These are phyloP conservation scores for Drosophila kanapiae DNA, from an alignment of 1,140 invertebrate genomes.

Conservation along the genomic window DNA sequence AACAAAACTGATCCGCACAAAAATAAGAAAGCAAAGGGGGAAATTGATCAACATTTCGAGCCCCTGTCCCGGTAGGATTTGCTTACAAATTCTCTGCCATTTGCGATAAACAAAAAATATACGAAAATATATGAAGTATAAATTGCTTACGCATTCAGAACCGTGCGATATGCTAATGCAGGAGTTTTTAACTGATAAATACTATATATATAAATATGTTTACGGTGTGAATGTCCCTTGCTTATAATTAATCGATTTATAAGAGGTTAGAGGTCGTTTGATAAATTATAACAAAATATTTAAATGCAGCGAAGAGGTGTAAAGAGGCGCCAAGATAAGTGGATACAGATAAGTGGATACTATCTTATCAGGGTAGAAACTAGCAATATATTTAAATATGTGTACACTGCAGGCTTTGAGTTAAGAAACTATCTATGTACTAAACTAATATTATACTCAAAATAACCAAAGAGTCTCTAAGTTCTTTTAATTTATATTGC, in stretches of 20 bases:
- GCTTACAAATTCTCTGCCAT: slow-evolving; percentile 57
- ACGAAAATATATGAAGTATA: slow-evolving; percentile 12
- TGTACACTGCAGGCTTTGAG: no score
- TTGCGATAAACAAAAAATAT: slow-evolving; percentile 62
- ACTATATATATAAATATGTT: not conserved
- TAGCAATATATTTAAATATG: not conserved
- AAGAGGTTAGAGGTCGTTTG: slow-evolving; percentile 45
- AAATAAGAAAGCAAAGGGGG: slow-evolving; percentile 10
- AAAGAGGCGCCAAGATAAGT: slow-evolving; percentile 7
- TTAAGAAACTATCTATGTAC: no score
- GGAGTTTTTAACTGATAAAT: slow-evolving; percentile 31
- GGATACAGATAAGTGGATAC: not conserved
- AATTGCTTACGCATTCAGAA: slow-evolving; percentile 43
- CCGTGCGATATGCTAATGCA: slow-evolving; percentile 65
- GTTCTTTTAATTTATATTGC: no score
- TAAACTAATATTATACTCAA: no score
- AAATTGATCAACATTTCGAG: slow-evolving; percentile 24
- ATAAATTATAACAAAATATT: slow-evolving; percentile 8
- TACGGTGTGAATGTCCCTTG: slow-evolving; percentile 5
- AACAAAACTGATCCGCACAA: slow-evolving; percentile 15
- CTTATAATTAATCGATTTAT: slow-evolving; percentile 55
- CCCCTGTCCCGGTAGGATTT: slow-evolving; percentile 55
- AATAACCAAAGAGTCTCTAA: no score
- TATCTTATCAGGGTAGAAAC: not conserved
- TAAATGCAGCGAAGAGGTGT: not conserved